phyloP scores from a whole-genome alignment of 2,888 invertebrate genomes.

The Syrphus vitripennis region DNA sequence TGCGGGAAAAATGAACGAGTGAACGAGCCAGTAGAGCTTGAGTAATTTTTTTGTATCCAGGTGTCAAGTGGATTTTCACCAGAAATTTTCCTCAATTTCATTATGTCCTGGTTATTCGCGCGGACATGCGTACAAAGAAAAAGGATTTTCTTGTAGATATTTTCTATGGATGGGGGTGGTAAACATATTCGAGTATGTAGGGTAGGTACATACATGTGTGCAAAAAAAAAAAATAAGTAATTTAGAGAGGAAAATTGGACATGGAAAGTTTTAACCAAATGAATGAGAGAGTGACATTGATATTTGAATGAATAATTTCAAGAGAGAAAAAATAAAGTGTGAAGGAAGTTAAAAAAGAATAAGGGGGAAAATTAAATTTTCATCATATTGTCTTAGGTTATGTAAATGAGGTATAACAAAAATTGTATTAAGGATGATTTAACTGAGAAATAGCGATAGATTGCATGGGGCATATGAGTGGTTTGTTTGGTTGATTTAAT shows the following conservation, averaged over 20 bases:
- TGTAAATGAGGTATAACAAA: constrained; percentile 37
- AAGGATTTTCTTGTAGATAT: constrained; percentile 8
- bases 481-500: neutral
- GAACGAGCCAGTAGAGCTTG: neutral
- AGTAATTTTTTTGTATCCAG: constrained; percentile 23
- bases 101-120: constrained; percentile 25
- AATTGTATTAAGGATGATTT: neutral
- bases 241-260: neutral
- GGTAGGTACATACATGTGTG: too few species aligned
- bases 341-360: neutral
- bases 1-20: constrained; percentile 59
- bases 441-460: neutral
- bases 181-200: too few species aligned
- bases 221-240: too few species aligned
- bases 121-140: constrained; percentile 42
- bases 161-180: neutral
- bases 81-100: constrained; percentile 39
- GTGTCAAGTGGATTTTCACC: constrained; percentile 56
- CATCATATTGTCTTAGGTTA: constrained; percentile 54
- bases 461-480: constrained; percentile 41
- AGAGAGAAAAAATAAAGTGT: neutral
- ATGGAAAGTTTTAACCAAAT: constrained; percentile 2
- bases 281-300: neutral
- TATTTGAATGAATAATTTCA: constrained; percentile 4
- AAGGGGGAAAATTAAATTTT: constrained; percentile 23